These are phyloP conservation scores for Cettia cetti DNA, from an alignment of 2,113 vertebrate genomes.

Conservation along the genomic window DNA sequence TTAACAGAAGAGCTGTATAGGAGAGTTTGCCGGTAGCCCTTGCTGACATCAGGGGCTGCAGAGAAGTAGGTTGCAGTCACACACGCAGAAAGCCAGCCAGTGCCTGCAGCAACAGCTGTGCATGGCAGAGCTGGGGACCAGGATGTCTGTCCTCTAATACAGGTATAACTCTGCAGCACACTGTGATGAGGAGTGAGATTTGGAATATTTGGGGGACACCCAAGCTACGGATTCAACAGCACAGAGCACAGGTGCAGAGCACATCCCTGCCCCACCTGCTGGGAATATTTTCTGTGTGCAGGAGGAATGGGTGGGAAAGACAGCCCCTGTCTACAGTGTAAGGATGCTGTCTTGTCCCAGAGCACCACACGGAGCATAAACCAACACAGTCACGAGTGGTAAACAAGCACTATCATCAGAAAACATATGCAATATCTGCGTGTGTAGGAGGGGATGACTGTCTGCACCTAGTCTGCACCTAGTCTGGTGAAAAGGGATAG, in stretches of 20 bases:
- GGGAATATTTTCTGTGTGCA: neutral
- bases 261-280: slow-evolving; percentile 33
- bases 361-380: slow-evolving; percentile 57
- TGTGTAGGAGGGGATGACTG: neutral
- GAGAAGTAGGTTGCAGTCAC: slow-evolving; percentile 49
- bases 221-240: slow-evolving; percentile 47
- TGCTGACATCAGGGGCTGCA: slow-evolving; percentile 8
- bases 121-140: neutral
- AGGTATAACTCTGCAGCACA: neutral
- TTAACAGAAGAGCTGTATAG: slow-evolving; percentile 27
- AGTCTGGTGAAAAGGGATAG: neutral
- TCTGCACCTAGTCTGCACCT: neutral
- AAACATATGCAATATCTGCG: slow-evolving; percentile 11
- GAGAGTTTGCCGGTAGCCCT: slow-evolving; percentile 43
- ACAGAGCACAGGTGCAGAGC: slow-evolving; percentile 39
- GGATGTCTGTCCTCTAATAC: slow-evolving; percentile 2
- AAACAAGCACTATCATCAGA: slow-evolving; percentile 68
- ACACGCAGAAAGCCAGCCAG: slow-evolving; percentile 15
- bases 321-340: slow-evolving; percentile 65
- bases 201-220: neutral
- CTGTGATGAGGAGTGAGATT: neutral
- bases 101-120: neutral
- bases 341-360: slow-evolving; percentile 64
- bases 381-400: slow-evolving; percentile 23
- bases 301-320: slow-evolving; percentile 2